Base-by-base conservation (phyloP, 2,113 vertebrate genomes). In the Camelus dromedarius region DNA sequence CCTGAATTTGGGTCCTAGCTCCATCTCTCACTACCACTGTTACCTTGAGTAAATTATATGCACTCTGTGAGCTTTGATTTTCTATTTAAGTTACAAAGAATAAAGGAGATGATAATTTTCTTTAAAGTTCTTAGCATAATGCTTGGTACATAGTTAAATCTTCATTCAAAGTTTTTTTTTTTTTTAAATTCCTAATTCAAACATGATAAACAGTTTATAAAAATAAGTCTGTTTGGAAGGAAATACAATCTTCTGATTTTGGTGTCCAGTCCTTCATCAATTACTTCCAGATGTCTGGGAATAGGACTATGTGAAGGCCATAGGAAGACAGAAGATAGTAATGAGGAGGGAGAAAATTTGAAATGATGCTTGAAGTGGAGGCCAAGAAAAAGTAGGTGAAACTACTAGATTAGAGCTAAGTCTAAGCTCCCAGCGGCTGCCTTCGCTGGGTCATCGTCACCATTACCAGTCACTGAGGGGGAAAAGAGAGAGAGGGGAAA, bases 211-310 rank as follows among this genome's bases (percentile, higher is more conserved):
- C 20, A 87, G 26, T 54, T 95, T 19, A 92, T 28, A 85, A 79
- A 94, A 95, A 58, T 64, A 60, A n/a, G 20, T 64, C 79, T 64
- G 22, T 81, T 85, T 64, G 42, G 26, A 76, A 75, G 94, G 77
- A 93, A 91, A 73, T 76, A 79, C 11, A 92, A 56, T 89, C 72
- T 91, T 93, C 62, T 94, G 42, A 93, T 3, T 10, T 32, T 95
- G 42, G 64, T 92, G 75, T 35, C 64, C 18, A 26, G 77, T 79
- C 38, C n/a, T 87, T 93, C 15, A 64, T 62, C 50, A 82, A 2
- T 76, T 88, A 83, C 24, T 35, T 95, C 58, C 60, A 76, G n/a
- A 38, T 81, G 77, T 93, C 70, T 89, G 30, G 28, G 38, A 92
- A 30, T 1, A 91, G 38, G 22, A 30, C 32, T 26, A 50, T 7